Conservation (phyloP, 2,113 vertebrate species). For the Tylochromis polylepis region DNA sequence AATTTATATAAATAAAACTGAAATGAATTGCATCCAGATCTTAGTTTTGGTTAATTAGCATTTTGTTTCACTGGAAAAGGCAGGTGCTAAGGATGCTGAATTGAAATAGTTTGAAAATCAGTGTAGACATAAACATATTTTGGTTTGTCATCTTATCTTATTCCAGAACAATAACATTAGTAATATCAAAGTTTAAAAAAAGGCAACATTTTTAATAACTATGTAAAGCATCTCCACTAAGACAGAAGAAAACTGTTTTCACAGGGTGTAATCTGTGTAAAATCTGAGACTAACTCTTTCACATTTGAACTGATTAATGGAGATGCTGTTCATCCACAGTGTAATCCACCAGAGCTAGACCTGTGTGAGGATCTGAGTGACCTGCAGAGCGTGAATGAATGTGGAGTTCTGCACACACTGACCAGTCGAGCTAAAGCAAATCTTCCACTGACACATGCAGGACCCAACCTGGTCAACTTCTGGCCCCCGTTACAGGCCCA, state of each 20-base stretch:
- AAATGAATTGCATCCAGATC: too few relatives aligned
- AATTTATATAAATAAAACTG: neutral
- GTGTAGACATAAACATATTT: neutral
- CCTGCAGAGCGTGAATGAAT: conserved; percentile 81
- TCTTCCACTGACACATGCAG: conserved; percentile 76
- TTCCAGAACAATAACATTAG: neutral
- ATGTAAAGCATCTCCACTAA: neutral
- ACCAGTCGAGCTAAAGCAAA: conserved; percentile 71
- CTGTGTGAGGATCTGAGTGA: conserved; percentile 81
- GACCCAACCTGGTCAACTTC: conserved; percentile 76
- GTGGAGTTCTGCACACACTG: conserved; percentile 80
- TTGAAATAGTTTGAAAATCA: neutral
- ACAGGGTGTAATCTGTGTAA: neutral
- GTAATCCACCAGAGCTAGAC: conserved; percentile 83
- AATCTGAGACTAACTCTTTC: neutral
- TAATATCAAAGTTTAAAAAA: neutral
- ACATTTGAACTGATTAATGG: neutral
- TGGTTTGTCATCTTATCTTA: neutral
- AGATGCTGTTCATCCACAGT: conserved; percentile 57
- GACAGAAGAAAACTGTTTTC: neutral
- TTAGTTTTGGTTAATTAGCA: neutral
- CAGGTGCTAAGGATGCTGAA: neutral
- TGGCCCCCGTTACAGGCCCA: conserved; percentile 29
- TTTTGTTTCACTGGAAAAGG: neutral
- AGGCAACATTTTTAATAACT: neutral